A percentile compares a stretch with the other conserved stretches of the same genome.
phyloP scores from a whole-genome alignment of 1,140 invertebrate genomes.

The Scaptodrosophila lebanonensis region DNA sequence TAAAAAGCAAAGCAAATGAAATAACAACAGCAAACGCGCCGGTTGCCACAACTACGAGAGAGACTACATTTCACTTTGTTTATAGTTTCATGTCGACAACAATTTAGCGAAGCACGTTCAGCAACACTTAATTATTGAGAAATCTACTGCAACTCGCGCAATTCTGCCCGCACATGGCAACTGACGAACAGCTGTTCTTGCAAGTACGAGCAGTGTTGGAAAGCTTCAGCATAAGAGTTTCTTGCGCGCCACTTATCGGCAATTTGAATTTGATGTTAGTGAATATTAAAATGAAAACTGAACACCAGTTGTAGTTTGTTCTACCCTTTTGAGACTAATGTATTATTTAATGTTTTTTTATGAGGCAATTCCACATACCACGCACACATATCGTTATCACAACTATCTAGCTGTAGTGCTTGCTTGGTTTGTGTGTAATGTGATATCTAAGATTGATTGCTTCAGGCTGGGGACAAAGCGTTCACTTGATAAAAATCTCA shows the following conservation, averaged over 20 bases:
- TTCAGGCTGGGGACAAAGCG: constrained; percentile 16
- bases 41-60: constrained; percentile 26
- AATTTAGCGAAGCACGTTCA: no score
- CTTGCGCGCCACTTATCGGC: no score
- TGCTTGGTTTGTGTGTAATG: no score
- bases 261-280: no score
- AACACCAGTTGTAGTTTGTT: no score
- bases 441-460: constrained; percentile 72
- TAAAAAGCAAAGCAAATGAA: constrained; percentile 1
- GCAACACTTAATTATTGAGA: constrained; percentile 19
- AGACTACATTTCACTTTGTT: background rate
- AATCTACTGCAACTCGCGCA: background rate
- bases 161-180: background rate
- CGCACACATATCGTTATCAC: constrained; percentile 51
- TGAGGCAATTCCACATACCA: no score
- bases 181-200: constrained; percentile 41
- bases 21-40: constrained; percentile 8
- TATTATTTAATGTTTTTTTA: no score
- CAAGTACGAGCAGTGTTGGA: constrained; percentile 18
- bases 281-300: no score
- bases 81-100: no score
- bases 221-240: constrained; percentile 12
- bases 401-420: constrained; percentile 67
- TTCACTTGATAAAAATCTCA: constrained; percentile 48
- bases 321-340: no score